A percentile compares a stretch with the other conserved stretches of the same genome.
These are phyloP conservation scores for Gadus macrocephalus DNA, from an alignment of 2,113 vertebrate species.

Conservation along the genomic window DNA sequence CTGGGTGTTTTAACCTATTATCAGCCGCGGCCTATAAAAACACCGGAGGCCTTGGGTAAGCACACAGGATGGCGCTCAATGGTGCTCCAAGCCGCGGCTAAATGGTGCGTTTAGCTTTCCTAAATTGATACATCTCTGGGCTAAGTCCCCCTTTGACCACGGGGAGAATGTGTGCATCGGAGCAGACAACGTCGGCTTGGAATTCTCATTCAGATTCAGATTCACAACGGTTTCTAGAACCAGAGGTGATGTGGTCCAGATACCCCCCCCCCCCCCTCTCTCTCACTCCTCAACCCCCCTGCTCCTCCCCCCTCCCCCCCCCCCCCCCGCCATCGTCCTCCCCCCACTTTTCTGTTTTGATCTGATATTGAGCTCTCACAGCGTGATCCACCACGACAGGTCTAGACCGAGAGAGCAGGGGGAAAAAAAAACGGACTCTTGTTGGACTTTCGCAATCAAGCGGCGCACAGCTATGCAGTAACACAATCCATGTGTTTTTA, in stretches of 20 bases:
- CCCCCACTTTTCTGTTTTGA: conserved; percentile 55
- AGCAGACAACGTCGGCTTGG: conserved; percentile 50
- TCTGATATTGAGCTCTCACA: conserved; percentile 59
- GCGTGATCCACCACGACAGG: conserved; percentile 69
- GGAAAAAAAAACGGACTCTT: conserved; percentile 47
- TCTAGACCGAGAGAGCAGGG: conserved; percentile 54
- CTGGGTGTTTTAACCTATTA: conserved; percentile 87
- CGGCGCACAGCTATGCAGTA: conserved; percentile 58
- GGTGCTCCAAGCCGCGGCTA: conserved; percentile 50
- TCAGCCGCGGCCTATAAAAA: conserved; percentile 74
- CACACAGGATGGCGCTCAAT: conserved; percentile 46
- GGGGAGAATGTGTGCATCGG: conserved; percentile 51
- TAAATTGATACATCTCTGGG: conserved; percentile 68
- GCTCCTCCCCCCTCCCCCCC: not conserved
- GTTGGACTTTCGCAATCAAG: conserved; percentile 70
- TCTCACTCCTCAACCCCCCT: too few relatives aligned
- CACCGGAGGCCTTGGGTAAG: conserved; percentile 54
- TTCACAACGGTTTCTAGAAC: conserved; percentile 40
- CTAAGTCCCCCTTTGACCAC: conserved; percentile 56
- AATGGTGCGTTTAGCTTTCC: conserved; percentile 59
- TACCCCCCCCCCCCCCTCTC: conserved; percentile 21
- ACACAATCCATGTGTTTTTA: conserved; percentile 73
- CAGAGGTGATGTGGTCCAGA: conserved; percentile 58
- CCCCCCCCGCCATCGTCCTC: too few relatives aligned
- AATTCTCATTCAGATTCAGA: conserved; percentile 51